A percentile compares a stretch with the other conserved stretches of the same genome.
phyloP scores from a whole-genome alignment of 2,888 invertebrate genomes.

The Hirtodrosophila confusa region DNA sequence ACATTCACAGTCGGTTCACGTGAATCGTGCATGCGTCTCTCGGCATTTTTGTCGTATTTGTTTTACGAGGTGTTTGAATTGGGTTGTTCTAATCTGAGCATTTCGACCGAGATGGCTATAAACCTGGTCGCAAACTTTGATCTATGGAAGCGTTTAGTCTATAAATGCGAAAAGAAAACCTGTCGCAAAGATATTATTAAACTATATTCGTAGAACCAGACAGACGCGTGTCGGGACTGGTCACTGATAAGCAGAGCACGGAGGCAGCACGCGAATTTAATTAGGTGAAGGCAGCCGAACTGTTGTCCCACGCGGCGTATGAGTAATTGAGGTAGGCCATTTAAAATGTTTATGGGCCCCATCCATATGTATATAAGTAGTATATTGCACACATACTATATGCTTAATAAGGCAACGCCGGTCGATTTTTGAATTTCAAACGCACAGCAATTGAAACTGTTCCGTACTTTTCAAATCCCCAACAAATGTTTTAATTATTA shows the following conservation, averaged over 20 bases:
- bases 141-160: conserved; percentile 25
- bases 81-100: background rate
- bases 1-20: conserved; percentile 53
- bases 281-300: conserved; percentile 30
- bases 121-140: conserved; percentile 42
- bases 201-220: background rate
- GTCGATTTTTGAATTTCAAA: conserved; percentile 16
- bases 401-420: conserved; percentile 23
- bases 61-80: conserved; percentile 40
- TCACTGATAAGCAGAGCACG: conserved; percentile 6
- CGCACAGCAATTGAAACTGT: conserved; percentile 26
- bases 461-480: conserved; percentile 16
- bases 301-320: conserved; percentile 38
- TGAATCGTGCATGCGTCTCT: conserved; percentile 60
- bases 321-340: conserved; percentile 40
- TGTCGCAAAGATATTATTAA: conserved; percentile 5
- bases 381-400: conserved; percentile 3
- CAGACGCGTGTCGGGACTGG: conserved; percentile 21
- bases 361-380: background rate
- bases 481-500: conserved; percentile 43
- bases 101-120: conserved; percentile 14
- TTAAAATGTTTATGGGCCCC: conserved; percentile 17
- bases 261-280: conserved; percentile 1
- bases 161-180: conserved; percentile 11
- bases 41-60: conserved; percentile 22